Conservation (phyloP, 1,140 invertebrate species). For the Bombus soroeensis region DNA sequence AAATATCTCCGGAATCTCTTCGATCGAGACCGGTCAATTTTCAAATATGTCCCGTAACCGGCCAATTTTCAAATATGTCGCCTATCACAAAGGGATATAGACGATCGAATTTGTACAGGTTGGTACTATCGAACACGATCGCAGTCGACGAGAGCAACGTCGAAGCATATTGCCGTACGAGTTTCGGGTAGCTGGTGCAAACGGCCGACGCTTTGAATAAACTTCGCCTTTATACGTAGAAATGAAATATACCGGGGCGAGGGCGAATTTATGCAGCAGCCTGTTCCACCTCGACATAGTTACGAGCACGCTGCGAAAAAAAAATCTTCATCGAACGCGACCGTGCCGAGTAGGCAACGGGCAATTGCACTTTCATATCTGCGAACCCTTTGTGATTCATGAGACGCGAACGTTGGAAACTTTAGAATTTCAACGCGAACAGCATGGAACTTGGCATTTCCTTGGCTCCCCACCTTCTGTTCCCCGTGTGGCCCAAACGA, state of each 20-base stretch:
- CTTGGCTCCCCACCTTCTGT: not conserved
- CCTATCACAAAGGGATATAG: no score
- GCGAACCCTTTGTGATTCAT: constrained; percentile 51
- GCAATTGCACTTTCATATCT: constrained; percentile 53
- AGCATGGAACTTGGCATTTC: constrained; percentile 23
- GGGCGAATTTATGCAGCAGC: constrained; percentile 31
- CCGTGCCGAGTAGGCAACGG: not conserved
- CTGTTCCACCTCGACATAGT: not conserved
- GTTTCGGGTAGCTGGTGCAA: not conserved
- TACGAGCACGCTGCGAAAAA: not conserved
- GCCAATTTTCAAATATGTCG: not conserved
- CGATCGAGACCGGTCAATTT: no score
- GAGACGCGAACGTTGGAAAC: constrained; percentile 24
- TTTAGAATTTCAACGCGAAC: constrained; percentile 52
- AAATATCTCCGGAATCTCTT: no score
- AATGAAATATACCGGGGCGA: constrained; percentile 23
- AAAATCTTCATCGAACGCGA: constrained; percentile 41
- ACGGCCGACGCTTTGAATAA: constrained; percentile 8
- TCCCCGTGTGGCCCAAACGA: not conserved
- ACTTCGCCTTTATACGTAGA: constrained; percentile 3
- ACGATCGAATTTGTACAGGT: not conserved
- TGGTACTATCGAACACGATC: not conserved
- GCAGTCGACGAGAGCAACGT: not conserved
- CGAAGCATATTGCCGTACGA: not conserved
- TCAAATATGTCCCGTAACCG: no score